Conservation (phyloP, 2,888 invertebrate species). For the Alviniconcha strummeri region DNA sequence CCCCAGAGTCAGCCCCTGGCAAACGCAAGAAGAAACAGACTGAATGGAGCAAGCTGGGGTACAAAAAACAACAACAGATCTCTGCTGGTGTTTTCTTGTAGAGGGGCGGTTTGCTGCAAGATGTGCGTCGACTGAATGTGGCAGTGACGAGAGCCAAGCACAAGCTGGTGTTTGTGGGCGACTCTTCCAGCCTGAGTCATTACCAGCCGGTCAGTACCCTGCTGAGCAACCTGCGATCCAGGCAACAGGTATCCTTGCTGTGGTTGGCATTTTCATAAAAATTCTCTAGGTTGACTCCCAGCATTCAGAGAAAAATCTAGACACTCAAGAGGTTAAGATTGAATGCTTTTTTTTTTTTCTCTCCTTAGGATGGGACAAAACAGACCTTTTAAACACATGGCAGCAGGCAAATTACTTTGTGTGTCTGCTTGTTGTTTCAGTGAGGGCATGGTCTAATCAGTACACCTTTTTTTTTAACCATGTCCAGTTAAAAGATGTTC, state of each 20-base stretch:
- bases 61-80: too few species aligned
- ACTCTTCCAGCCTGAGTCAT: slow-evolving; percentile 78
- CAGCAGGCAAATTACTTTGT: neutral
- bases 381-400: neutral
- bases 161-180: slow-evolving; percentile 90
- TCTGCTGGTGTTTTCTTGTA: slow-evolving; percentile 32
- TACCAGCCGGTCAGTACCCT: slow-evolving; percentile 58
- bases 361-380: neutral
- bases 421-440: too few species aligned
- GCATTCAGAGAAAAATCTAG: too few species aligned
- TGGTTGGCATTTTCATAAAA: too few species aligned
- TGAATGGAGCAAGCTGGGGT: too few species aligned
- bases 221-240: slow-evolving; percentile 44
- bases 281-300: too few species aligned
- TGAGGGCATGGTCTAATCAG: too few species aligned
- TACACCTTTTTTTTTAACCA: too few species aligned
- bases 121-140: slow-evolving; percentile 92
- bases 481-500: too few species aligned
- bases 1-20: too few species aligned
- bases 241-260: slow-evolving; percentile 51
- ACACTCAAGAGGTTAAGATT: neutral
- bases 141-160: slow-evolving; percentile 94
- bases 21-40: neutral
- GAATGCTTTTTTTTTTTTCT: neutral
- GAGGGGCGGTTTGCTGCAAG: slow-evolving; percentile 84